Evolutionary conservation across 2,888 invertebrate genomes (phyloP).

Genomic region (Itoplectis maculator): DNA sequence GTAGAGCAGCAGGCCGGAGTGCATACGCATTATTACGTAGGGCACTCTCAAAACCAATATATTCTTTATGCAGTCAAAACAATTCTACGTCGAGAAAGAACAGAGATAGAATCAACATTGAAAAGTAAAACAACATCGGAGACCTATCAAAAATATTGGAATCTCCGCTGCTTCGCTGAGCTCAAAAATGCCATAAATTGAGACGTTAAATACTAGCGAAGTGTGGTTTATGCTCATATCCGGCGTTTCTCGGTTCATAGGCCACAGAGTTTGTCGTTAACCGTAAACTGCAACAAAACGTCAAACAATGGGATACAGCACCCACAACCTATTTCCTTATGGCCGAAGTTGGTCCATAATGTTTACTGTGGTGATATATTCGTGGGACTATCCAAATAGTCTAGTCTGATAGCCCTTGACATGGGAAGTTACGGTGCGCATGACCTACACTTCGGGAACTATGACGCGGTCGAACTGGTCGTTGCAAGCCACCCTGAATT

Average conservation of each 20-base stretch:
- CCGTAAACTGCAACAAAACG: background rate
- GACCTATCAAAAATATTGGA: slow-evolving; percentile 7
- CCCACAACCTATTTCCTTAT: background rate
- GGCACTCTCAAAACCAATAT: slow-evolving; percentile 28
- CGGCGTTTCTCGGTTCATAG: background rate
- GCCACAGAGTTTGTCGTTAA: background rate
- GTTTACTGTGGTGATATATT: background rate
- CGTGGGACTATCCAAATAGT: background rate
- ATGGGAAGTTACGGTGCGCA: background rate
- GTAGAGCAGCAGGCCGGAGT: slow-evolving; percentile 10
- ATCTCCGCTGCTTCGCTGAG: background rate
- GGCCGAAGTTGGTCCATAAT: background rate
- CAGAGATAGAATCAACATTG: slow-evolving; percentile 32
- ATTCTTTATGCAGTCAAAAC: slow-evolving; percentile 61
- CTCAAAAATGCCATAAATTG: background rate
- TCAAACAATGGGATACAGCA: background rate
- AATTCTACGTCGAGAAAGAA: slow-evolving; percentile 35
- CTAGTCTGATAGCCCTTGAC: background rate
- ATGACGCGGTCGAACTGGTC: background rate
- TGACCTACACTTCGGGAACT: background rate
- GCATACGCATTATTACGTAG: slow-evolving; percentile 21
- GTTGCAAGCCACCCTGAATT: no score
- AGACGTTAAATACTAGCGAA: background rate
- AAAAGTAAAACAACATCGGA: slow-evolving; percentile 1
- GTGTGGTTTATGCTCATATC: background rate